phyloP scores from a whole-genome alignment of 2,888 invertebrate genomes.

The Rutpela maculata region DNA sequence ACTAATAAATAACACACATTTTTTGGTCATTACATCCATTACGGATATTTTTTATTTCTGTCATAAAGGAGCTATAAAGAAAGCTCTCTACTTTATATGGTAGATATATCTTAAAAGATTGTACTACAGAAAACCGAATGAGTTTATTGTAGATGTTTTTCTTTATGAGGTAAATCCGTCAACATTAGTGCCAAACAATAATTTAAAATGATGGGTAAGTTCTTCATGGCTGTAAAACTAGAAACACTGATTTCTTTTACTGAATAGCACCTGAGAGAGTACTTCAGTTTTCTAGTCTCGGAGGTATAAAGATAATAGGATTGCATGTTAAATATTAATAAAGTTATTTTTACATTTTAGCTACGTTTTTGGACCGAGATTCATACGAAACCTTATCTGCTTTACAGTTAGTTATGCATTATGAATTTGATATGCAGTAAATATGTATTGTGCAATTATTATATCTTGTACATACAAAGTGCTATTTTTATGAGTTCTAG shows the following conservation, averaged over 20 bases:
- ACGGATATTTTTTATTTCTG: too few relatives aligned
- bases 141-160: neutral
- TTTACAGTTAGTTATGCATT: neutral
- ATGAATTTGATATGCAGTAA: neutral
- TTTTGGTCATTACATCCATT: too few relatives aligned
- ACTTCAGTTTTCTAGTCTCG: neutral
- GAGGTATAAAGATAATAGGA: neutral
- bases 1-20: too few relatives aligned
- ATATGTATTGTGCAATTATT: too few relatives aligned
- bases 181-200: neutral
- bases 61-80: neutral
- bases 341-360: neutral
- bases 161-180: neutral
- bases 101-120: neutral
- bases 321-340: neutral
- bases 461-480: too few relatives aligned
- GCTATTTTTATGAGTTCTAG: too few relatives aligned
- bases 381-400: neutral
- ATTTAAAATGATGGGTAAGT: neutral
- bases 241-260: neutral
- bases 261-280: neutral
- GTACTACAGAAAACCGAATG: neutral
- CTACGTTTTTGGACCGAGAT: neutral
- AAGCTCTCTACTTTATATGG: neutral
- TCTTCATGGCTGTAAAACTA: neutral